Conservation (phyloP, 2,113 vertebrate species). For the Catagonus wagneri region DNA sequence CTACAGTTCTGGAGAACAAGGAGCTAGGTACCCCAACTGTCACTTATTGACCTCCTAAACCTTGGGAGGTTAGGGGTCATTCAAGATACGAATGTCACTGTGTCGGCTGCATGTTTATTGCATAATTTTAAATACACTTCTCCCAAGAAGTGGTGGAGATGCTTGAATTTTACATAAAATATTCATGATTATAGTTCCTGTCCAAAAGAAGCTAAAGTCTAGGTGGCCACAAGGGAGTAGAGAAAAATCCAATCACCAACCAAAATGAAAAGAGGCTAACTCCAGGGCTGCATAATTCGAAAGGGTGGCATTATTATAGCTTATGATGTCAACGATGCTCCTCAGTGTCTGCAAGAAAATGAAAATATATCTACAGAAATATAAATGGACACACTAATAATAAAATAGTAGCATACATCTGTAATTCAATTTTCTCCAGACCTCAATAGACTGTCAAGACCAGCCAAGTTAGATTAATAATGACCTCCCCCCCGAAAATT, state of each 20-base stretch:
- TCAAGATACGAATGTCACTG: neutral
- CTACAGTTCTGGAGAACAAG: neutral
- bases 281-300: constrained; percentile 6
- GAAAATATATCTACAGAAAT: neutral
- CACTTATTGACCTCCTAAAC: neutral
- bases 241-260: constrained; percentile 33
- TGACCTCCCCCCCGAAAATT: neutral
- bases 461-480: neutral
- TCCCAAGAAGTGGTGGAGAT: constrained; percentile 7
- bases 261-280: neutral
- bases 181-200: neutral
- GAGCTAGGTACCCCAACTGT: neutral
- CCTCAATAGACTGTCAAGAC: neutral
- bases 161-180: constrained; percentile 49
- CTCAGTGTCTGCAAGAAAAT: neutral
- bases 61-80: constrained; percentile 14
- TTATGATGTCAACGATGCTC: neutral
- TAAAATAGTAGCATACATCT: neutral
- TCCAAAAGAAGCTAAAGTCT: neutral
- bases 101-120: neutral
- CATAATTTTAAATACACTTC: constrained; percentile 23
- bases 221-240: neutral
- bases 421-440: constrained; percentile 3
- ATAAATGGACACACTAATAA: neutral
- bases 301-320: neutral